A percentile compares a stretch with the other conserved stretches of the same genome.
These are phyloP conservation scores for Callospermophilus lateralis DNA, from an alignment of 2,113 vertebrate genomes.

Conservation along the genomic window DNA sequence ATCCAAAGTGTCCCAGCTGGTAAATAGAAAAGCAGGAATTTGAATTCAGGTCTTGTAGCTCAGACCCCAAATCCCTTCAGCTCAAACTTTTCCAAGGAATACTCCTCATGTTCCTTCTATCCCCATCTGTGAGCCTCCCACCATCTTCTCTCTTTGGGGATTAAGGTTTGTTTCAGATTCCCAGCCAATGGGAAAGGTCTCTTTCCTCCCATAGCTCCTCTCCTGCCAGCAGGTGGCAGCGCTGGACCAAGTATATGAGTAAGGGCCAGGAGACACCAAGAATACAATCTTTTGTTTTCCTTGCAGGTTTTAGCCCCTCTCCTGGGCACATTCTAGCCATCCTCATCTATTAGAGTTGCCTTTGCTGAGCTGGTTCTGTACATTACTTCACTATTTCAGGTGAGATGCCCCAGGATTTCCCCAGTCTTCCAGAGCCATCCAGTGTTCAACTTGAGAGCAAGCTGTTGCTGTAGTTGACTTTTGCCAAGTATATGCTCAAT, in stretches of 20 bases:
- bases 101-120: accelerated
- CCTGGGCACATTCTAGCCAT: not conserved
- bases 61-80: not conserved
- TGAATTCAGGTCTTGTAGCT: not conserved
- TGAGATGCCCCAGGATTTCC: not conserved
- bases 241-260: not conserved
- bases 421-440: not conserved
- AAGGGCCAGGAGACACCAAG: accelerated
- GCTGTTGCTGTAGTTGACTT: not conserved
- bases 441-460: not conserved
- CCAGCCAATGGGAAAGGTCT: not conserved
- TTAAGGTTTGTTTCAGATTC: not conserved
- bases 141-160: not conserved
- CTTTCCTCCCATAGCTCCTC: not conserved
- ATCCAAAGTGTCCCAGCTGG: not conserved
- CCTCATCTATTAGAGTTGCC: not conserved
- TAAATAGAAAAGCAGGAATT: not conserved
- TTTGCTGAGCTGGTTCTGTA: not conserved
- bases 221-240: conserved; percentile 69
- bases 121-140: not conserved
- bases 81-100: not conserved
- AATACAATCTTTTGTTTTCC: not conserved
- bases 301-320: not conserved
- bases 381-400: not conserved
- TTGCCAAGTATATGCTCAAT: not conserved